Base-by-base conservation (phyloP, 2,888 invertebrate species). In the Cartodere bifasciata region DNA sequence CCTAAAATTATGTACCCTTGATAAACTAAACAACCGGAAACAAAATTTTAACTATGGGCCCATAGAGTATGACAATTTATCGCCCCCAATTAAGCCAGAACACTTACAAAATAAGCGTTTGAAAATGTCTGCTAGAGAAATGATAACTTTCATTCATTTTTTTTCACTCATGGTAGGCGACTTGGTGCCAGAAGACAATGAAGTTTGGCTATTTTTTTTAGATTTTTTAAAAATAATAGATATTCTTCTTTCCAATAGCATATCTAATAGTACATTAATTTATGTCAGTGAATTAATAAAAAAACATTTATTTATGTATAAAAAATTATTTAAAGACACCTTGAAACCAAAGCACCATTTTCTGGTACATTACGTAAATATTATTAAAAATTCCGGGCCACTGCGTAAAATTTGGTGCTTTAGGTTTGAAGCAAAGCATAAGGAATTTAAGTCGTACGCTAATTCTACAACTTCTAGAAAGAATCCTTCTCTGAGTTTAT, bases 91-190 rank as follows among this genome's bases (percentile, higher is more conserved):
- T 16, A 22, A 17, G 7, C 14, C 10, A 9, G 15, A 33, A 5
- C 12, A 22, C 9, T 16, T 33, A 15, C 10, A 33, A 2, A 21
- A 15, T 12, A n/a, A 6, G 5, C 16, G 16, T 7, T 14, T 33
- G 9, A 28, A 29, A 23, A 33, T 28, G 33, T 22, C 28, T 13
- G 33, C 33, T 7, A 29, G 14, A n/a, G 28, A 33, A 23, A 33
- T 33, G 33, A 28, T 20, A 22, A 3, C 4, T 16, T 33, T 33
- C 16, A 13, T 25, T 25, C 25, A 25, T 25, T 25, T 25, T 13
- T 25, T 25, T 12, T 13, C 25, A 25, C 13, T 25, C 11, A 25
- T 25, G 4, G 13, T 25, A 13, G 25, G 25, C 13, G 28, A 28
- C 13, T 9, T 32, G 13, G 5, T 32, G 7, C 32, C 32, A 10